Evolutionary conservation across 2,113 vertebrate genomes (phyloP).

Genomic region (Campylomormyrus numenius): DNA sequence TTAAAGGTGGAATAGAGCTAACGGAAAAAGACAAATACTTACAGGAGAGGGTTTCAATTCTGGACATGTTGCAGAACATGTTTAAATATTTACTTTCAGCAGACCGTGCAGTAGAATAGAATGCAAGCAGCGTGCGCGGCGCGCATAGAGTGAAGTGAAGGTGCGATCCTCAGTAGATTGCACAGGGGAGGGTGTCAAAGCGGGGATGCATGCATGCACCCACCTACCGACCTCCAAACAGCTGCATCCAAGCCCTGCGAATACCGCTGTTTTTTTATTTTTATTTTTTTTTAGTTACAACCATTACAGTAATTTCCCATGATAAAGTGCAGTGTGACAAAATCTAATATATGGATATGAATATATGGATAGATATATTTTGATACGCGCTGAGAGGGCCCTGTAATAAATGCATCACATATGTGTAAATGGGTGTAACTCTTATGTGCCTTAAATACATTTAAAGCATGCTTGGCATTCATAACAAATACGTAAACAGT

Average conservation of each 20-base stretch:
- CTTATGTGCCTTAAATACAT: background rate
- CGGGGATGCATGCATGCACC: background rate
- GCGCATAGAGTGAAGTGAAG: background rate
- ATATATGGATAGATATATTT: background rate
- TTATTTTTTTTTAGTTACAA: background rate
- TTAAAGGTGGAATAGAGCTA: background rate
- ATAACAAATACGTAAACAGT: background rate
- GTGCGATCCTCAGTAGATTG: background rate
- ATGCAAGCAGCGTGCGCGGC: background rate
- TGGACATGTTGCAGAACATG: background rate
- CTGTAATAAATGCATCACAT: background rate
- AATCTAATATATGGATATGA: background rate
- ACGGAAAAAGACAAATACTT: background rate
- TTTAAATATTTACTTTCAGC: background rate
- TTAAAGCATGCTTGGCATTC: background rate
- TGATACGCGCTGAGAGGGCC: background rate
- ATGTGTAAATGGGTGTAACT: background rate
- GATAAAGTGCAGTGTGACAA: background rate
- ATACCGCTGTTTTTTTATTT: background rate
- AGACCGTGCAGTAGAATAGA: background rate
- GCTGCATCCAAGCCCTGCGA: background rate
- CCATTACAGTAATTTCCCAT: background rate
- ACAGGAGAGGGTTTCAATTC: background rate
- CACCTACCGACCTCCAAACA: background rate
- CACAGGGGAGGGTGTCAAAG: background rate